Conservation (phyloP, 2,113 vertebrate genomes). For the Elanus axillaris region DNA sequence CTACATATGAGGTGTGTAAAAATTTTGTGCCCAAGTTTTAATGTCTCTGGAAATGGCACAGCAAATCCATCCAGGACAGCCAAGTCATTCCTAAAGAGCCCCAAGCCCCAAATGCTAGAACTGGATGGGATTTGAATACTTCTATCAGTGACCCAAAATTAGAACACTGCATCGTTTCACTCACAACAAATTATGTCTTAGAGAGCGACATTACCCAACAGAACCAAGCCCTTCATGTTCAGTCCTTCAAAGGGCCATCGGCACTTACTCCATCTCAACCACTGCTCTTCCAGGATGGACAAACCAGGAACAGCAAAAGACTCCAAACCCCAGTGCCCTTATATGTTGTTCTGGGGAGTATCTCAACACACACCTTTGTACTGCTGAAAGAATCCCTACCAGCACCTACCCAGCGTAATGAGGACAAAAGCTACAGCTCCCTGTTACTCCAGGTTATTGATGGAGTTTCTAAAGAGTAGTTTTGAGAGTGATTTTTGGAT, state of each 20-base stretch:
- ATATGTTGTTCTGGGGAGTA: too few species aligned
- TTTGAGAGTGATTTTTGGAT: not conserved
- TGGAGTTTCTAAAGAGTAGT: not conserved
- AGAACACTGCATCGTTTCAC: not conserved
- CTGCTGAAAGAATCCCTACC: not conserved
- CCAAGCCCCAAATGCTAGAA: not conserved
- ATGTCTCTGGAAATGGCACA: not conserved
- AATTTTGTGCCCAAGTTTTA: not conserved
- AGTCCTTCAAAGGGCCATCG: not conserved
- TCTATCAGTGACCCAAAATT: not conserved
- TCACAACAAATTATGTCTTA: not conserved
- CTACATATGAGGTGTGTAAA: not conserved
- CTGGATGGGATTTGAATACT: not conserved
- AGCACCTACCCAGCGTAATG: not conserved
- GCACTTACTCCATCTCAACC: not conserved
- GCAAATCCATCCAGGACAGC: not conserved
- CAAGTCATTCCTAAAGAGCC: not conserved
- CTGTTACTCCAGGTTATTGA: not conserved
- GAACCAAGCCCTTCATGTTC: not conserved
- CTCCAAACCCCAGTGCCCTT: not conserved
- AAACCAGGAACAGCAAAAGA: not conserved
- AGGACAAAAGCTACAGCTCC: not conserved
- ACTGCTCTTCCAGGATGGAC: not conserved
- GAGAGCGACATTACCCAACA: rapidly evolving
- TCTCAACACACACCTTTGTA: not conserved